Conservation (phyloP, 2,113 vertebrate species). For the Cyanoramphus novaezelandiae region DNA sequence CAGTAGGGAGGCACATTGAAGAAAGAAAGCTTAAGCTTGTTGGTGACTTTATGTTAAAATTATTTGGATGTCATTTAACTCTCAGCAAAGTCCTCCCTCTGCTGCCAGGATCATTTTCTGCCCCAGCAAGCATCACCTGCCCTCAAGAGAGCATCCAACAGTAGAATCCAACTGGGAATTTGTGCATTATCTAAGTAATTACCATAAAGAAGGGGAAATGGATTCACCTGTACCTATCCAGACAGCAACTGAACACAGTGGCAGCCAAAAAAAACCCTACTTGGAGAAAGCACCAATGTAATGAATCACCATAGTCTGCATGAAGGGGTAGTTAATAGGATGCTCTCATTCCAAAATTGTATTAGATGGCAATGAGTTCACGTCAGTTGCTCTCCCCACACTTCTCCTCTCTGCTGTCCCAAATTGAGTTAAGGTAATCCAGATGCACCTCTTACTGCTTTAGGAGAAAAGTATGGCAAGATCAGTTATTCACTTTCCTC, state of each 20-base stretch:
- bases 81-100: not conserved
- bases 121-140: not conserved
- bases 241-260: not conserved
- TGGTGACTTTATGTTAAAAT: not conserved
- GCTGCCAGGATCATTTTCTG: not conserved
- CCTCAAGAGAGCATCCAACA: not conserved
- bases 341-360: slow-evolving; percentile 6
- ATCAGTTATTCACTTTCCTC: not conserved
- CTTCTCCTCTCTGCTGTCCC: not conserved
- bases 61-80: not conserved
- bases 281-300: not conserved
- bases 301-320: not conserved
- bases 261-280: not conserved
- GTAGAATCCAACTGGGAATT: not conserved
- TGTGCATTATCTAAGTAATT: not conserved
- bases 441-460: not conserved
- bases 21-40: not conserved
- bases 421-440: not conserved
- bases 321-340: not conserved
- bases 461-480: not conserved
- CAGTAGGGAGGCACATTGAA: not conserved
- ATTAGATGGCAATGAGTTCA: not conserved
- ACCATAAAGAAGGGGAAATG: not conserved
- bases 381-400: not conserved
- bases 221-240: not conserved